These are phyloP conservation scores for Amiota mariae DNA, from an alignment of 2,888 invertebrate species.

Conservation along the genomic window DNA sequence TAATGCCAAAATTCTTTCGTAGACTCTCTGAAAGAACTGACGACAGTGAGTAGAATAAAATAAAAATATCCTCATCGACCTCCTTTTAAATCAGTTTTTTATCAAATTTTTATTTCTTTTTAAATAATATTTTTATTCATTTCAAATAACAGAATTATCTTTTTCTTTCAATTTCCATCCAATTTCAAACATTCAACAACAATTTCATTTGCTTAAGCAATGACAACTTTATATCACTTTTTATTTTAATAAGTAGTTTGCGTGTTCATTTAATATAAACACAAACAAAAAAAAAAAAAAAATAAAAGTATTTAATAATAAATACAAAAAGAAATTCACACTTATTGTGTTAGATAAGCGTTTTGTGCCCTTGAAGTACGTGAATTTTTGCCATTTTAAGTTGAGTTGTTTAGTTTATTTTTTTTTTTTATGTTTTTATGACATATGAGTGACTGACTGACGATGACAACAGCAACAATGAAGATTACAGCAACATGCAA, in stretches of 20 bases:
- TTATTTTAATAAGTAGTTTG: background rate
- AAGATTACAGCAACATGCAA: background rate
- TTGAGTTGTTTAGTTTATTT: constrained; percentile 6
- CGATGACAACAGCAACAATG: constrained; percentile 1
- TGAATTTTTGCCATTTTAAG: constrained; percentile 7
- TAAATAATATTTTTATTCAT: too few relatives aligned
- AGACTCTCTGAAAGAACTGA: too few relatives aligned
- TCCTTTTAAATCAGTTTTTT: too few relatives aligned
- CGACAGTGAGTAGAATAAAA: too few relatives aligned
- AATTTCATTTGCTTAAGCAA: too few relatives aligned
- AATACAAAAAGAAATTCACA: constrained; percentile 14
- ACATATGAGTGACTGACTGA: constrained; percentile 5
- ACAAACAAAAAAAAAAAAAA: background rate
- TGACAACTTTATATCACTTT: too few relatives aligned
- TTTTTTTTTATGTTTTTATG: background rate
- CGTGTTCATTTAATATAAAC: constrained; percentile 7
- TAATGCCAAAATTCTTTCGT: too few relatives aligned
- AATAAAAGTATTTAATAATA: background rate
- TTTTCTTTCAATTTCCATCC: too few relatives aligned
- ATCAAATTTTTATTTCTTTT: too few relatives aligned
- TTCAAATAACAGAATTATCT: too few relatives aligned
- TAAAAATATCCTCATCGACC: too few relatives aligned
- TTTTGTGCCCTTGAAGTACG: constrained; percentile 20
- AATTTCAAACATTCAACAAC: too few relatives aligned
- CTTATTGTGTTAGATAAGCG: constrained; percentile 25